Base-by-base conservation (phyloP, 2,888 invertebrate species). In the Temnothorax ravouxi region DNA sequence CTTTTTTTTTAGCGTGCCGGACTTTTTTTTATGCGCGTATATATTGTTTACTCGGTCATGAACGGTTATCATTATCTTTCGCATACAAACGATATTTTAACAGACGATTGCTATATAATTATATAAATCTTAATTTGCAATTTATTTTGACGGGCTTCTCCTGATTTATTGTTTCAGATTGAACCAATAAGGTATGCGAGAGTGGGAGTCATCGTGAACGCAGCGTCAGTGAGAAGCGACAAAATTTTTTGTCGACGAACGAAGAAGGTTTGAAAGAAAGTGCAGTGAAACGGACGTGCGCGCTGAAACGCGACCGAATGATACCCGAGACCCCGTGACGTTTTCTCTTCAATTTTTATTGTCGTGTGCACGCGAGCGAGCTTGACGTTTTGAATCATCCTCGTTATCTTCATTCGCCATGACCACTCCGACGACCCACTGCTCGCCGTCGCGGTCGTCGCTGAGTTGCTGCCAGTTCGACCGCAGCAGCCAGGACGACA, bases 391-490 rank as follows among this genome's bases (percentile, higher is more conserved):
- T 38, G 13, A 13, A 34, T 38, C 52, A 18, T 1, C 11, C 3
- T 5, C n/a, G 9, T 59, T 41, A 52, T 54, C n/a, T 38, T 5
- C 6, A 25, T 41, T n/a, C 18, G 54, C 41, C 41, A 71, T 56
- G 66, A 82, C 59, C 50, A 62, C 34, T 11, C 3, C 91, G 67
- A 86, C 91, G 38, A 86, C 91, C 34, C 92, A 93, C 13, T 93
- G 92, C 74, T 93, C 94, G 71, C 95, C 95, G 34, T 92, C 94
- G 8, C 91, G 93, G 8, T 93, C 94, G 1, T 93, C 94, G 44
- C 84, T 95, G 56, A 94, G 93, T 83, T 94, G 94, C 76, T 94
- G 95, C 71, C 95, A 95, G 85, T 92, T 90, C 38, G 94, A 94
- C 71, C 92, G 91, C 64, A 90, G 84, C 74, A 95, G 94, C 79